These are phyloP conservation scores for Stenotaenia linearis DNA, from an alignment of 2,888 invertebrate genomes.

Conservation along the genomic window DNA sequence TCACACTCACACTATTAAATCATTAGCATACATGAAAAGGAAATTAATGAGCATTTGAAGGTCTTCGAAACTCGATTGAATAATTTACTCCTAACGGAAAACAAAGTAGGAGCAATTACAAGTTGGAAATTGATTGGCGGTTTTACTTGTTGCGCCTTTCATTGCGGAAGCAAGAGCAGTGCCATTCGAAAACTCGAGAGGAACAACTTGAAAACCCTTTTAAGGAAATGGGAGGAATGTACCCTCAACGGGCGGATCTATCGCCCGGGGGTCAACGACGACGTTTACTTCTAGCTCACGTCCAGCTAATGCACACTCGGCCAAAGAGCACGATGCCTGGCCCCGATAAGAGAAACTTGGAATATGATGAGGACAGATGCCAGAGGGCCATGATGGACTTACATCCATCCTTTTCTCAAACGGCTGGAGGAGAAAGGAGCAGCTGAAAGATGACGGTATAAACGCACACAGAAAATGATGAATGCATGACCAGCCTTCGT, in stretches of 20 bases:
- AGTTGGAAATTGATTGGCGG: neutral
- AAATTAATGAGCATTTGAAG: too few relatives aligned
- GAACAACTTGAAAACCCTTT: neutral
- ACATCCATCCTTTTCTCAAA: neutral
- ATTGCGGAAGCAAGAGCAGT: neutral
- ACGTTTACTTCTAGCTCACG: neutral
- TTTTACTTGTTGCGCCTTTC: neutral
- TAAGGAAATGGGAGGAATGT: constrained; percentile 4
- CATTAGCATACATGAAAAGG: neutral
- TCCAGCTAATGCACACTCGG: neutral
- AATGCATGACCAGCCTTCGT: neutral
- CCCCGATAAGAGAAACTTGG: neutral
- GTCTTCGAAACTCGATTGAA: too few relatives aligned
- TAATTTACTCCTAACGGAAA: too few relatives aligned
- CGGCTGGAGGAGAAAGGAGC: neutral
- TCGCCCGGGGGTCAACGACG: neutral
- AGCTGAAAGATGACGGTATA: neutral
- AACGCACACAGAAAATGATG: neutral
- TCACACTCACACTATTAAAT: neutral
- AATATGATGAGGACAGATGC: constrained; percentile 9
- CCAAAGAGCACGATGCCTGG: neutral
- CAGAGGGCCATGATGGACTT: neutral
- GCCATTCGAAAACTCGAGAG: neutral
- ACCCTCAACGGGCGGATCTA: neutral
- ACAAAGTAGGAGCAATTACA: too few relatives aligned